Conservation (phyloP, 2,113 vertebrate species). For the Lota lota region DNA sequence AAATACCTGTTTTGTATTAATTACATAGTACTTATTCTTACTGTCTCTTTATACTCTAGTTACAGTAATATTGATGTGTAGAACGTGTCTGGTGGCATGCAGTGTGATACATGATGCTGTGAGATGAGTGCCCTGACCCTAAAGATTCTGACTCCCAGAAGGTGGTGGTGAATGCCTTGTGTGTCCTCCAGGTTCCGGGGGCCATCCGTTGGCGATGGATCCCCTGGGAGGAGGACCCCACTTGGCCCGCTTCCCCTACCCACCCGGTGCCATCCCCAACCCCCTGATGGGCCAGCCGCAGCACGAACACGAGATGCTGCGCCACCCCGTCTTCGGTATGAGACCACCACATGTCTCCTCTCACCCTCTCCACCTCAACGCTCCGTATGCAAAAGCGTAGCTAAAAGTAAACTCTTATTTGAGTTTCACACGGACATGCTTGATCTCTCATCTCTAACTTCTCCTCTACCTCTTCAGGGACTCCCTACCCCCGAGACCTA, state of each 20-base stretch:
- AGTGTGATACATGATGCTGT: constrained; percentile 4
- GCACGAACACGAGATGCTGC: constrained; percentile 98
- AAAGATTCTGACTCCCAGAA: constrained; percentile 69
- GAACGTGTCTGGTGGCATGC: background rate
- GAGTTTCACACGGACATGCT: background rate
- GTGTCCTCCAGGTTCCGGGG: constrained; percentile 87
- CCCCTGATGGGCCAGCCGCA: constrained; percentile 88
- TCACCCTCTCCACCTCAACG: background rate
- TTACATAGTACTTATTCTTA: background rate
- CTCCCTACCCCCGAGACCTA: constrained; percentile 90
- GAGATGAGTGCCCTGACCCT: constrained; percentile 59
- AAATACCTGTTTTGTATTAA: background rate
- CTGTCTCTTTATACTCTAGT: background rate
- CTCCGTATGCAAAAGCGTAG: background rate
- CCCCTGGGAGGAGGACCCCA: constrained; percentile 89
- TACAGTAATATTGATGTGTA: background rate
- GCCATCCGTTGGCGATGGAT: constrained; percentile 85
- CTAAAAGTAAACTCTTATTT: background rate
- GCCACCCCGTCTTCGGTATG: constrained; percentile 95
- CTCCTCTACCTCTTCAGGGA: constrained; percentile 67
- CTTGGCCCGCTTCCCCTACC: constrained; percentile 93
- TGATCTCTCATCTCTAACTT: background rate
- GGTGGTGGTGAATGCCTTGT: constrained; percentile 82
- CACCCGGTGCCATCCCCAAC: constrained; percentile 92
- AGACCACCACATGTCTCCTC: constrained; percentile 21